Percentiles rank a stretch among this genome's conserved stretches.
Conservation (phyloP, 35 echinoderm and acorn worm genomes). For the Anneissia japonica region DNA sequence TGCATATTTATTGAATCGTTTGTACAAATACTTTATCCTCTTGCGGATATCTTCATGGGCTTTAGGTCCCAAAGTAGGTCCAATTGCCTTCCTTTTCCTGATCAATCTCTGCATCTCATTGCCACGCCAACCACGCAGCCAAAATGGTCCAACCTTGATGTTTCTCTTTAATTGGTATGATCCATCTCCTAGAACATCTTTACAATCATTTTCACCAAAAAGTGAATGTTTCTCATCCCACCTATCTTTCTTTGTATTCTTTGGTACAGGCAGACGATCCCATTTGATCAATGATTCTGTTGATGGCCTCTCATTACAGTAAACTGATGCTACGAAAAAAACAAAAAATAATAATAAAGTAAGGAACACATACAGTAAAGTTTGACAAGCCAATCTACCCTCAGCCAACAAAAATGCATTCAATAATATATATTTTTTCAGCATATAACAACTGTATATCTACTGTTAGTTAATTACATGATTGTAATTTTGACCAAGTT, state of each 20-base stretch:
- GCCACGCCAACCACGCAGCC: constrained; percentile 81
- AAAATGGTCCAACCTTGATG: constrained; percentile 79
- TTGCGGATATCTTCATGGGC: constrained; percentile 60
- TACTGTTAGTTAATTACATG: too few species aligned
- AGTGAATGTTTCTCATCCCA: constrained; percentile 77
- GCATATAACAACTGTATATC: too few species aligned
- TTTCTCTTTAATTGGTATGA: constrained; percentile 64
- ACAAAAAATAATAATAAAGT: too few species aligned
- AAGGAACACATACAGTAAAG: too few species aligned
- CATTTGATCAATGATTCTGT: constrained; percentile 70
- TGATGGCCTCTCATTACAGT: constrained; percentile 39
- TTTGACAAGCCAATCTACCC: too few species aligned
- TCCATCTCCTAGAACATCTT: constrained; percentile 92
- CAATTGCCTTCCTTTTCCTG: constrained; percentile 55
- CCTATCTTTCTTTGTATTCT: constrained; percentile 50
- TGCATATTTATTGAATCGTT: constrained; percentile 50
- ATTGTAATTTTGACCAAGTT: too few species aligned
- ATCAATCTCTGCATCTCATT: constrained; percentile 69
- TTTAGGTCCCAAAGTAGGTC: constrained; percentile 58
- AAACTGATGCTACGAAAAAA: background rate
- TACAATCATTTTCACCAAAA: constrained; percentile 98
- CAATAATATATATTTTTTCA: too few species aligned
- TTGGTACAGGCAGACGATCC: constrained; percentile 62
- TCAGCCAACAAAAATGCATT: too few species aligned
- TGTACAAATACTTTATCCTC: constrained; percentile 74